Evolutionary conservation across 2,888 invertebrate genomes (phyloP), one percentile per base, ranked within the genome.

Genomic region (Spisula subtruncata): DNA sequence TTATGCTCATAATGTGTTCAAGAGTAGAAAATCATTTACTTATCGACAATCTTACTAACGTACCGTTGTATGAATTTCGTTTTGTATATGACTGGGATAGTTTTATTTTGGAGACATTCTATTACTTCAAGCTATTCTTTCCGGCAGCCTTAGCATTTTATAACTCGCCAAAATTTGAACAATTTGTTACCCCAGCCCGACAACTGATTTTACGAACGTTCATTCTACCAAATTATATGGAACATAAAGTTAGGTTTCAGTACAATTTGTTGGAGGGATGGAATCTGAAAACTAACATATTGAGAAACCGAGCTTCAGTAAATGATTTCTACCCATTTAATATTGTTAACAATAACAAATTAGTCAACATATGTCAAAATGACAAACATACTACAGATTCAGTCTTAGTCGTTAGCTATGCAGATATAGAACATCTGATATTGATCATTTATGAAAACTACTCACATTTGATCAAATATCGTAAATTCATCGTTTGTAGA

Each of bases 111-210:
- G 81, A 81, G 35, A 29, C 66, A 25, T 85, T 51, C 79, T 79
- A 54, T 32, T 79, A 79, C 54, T 85, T 79, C 54, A 85, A 85
- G 18, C 56, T 71, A 66, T 41, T 83, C 32, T 83, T 83, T 54
- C 83, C 83, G 12, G 66, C 83, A 29, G 35, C 35, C 29, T 51
- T 83, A 32, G 32, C 35, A 32, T 83, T 83, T 46, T 83, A 29
- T 25, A 29, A n/a, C 32, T 60, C 54, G 0, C 66, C 60, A n/a
- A 32, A 71, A 10, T 83, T 32, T 60, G 83, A 83, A n/a, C 20
- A 35, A 20, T 29, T 56, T 8, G 10, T 83, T 20, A 29, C 6
- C 0, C 32, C 35, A 56, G 71, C 66, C 10, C 56, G 83, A 83
- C 8, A 71, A 83, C 20, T 83, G 12, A 83, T 83, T 32, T 41